A percentile compares a stretch with the other conserved stretches of the same genome.
These are phyloP conservation scores for Aleadryas rufinucha DNA, from an alignment of 2,113 vertebrate genomes.

Conservation along the genomic window DNA sequence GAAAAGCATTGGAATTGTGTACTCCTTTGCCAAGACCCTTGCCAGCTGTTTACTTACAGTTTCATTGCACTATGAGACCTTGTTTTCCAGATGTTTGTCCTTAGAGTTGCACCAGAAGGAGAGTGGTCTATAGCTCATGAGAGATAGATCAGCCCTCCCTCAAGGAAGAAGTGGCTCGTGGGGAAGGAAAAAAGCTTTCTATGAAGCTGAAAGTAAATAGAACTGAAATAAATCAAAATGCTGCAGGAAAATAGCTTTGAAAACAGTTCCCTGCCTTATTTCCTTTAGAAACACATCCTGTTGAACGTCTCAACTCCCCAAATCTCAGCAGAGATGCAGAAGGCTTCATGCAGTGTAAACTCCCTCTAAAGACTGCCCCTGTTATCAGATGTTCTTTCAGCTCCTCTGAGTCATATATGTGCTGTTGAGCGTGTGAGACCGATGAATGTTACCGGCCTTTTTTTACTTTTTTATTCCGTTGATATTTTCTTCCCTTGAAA, in stretches of 20 bases:
- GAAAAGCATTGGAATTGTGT: neutral
- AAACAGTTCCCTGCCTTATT: neutral
- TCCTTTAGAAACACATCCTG: neutral
- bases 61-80: slow-evolving; percentile 31
- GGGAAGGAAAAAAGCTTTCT: neutral
- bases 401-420: slow-evolving; percentile 59
- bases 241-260: neutral
- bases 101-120: neutral
- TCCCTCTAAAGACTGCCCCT: slow-evolving; percentile 31
- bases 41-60: slow-evolving; percentile 46
- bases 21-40: neutral
- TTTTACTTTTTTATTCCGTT: slow-evolving; percentile 71
- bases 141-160: slow-evolving; percentile 24
- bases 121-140: slow-evolving; percentile 10
- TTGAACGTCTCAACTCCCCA: neutral
- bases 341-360: slow-evolving; percentile 13
- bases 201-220: slow-evolving; percentile 7
- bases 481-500: slow-evolving; percentile 68
- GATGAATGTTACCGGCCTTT: slow-evolving; percentile 69
- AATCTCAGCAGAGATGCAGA: neutral
- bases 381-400: slow-evolving; percentile 57
- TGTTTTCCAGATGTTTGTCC: neutral
- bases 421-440: slow-evolving; percentile 67
- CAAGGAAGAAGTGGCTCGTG: neutral
- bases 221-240: neutral